Conservation (phyloP, 2,888 invertebrate genomes). For the Xestia sexstrigata region DNA sequence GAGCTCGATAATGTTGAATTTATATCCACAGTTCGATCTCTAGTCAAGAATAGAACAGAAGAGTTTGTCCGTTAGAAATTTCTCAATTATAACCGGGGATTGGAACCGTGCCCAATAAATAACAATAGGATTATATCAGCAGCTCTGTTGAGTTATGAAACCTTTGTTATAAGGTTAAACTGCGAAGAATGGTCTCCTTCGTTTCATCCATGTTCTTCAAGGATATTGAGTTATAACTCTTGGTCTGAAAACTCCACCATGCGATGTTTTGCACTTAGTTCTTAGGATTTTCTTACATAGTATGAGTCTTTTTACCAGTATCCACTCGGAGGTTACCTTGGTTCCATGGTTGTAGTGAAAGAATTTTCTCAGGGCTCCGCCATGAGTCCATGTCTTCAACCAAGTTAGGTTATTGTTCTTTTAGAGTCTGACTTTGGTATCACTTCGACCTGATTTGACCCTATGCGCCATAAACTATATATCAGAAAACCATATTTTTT, state of each 20-base stretch:
- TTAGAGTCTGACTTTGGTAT: not conserved
- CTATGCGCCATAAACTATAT: not conserved
- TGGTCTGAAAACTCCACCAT: too few species aligned
- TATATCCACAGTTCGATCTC: conserved; percentile 25
- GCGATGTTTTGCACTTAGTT: not conserved
- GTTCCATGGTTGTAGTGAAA: not conserved
- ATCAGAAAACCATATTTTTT: not conserved
- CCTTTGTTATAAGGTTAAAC: conserved; percentile 23
- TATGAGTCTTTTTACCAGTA: not conserved
- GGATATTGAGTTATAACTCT: not conserved
- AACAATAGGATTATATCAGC: conserved; percentile 48
- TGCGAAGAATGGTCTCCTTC: not conserved
- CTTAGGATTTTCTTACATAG: not conserved
- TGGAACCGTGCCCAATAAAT: conserved; percentile 59
- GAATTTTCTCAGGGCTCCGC: not conserved
- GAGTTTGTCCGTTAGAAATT: conserved; percentile 45
- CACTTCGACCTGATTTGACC: not conserved
- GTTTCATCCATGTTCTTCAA: conserved; percentile 7
- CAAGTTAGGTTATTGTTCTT: not conserved
- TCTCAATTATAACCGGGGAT: conserved; percentile 57
- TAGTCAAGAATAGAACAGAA: conserved; percentile 52
- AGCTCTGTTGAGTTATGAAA: conserved; percentile 46
- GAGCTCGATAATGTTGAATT: not conserved
- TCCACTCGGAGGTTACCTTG: not conserved
- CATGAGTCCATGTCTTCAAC: not conserved